These are phyloP conservation scores for Achatina immaculata DNA, from an alignment of 1,140 invertebrate species.

Conservation along the genomic window DNA sequence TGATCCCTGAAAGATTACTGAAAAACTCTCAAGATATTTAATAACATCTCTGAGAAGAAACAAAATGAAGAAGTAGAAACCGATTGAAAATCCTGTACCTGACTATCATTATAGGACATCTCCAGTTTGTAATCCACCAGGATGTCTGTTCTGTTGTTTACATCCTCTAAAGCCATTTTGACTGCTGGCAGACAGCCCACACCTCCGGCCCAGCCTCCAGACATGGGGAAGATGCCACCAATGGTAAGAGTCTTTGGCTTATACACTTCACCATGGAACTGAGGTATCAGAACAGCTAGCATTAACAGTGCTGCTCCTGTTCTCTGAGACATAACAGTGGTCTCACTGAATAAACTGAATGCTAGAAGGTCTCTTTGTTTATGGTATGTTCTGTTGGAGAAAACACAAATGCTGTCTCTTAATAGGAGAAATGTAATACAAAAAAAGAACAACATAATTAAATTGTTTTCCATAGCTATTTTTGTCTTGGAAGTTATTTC, in stretches of 20 bases:
- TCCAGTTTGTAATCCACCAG: constrained; percentile 91
- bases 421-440: not conserved
- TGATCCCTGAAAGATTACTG: too few species aligned
- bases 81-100: too few species aligned
- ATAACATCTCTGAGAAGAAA: too few species aligned
- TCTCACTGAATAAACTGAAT: too few species aligned
- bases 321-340: not conserved
- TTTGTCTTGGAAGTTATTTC: too few species aligned
- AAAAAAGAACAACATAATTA: too few species aligned
- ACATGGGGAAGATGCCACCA: constrained; percentile 97
- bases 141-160: constrained; percentile 90
- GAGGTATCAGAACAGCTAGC: constrained; percentile 12
- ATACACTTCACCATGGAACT: not conserved
- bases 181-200: constrained; percentile 79
- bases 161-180: constrained; percentile 93
- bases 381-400: not conserved
- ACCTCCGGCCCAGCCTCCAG: constrained; percentile 85
- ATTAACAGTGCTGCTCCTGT: too few species aligned
- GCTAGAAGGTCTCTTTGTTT: not conserved
- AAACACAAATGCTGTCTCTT: not conserved
- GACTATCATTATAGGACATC: constrained; percentile 96
- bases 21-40: too few species aligned
- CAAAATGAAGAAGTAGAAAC: too few species aligned
- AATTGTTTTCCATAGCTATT: too few species aligned
- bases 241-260: constrained; percentile 82